Evolutionary conservation across 2,797 vertebrate genomes (phyloP).

Genomic region (Allobates femoralis): DNA sequence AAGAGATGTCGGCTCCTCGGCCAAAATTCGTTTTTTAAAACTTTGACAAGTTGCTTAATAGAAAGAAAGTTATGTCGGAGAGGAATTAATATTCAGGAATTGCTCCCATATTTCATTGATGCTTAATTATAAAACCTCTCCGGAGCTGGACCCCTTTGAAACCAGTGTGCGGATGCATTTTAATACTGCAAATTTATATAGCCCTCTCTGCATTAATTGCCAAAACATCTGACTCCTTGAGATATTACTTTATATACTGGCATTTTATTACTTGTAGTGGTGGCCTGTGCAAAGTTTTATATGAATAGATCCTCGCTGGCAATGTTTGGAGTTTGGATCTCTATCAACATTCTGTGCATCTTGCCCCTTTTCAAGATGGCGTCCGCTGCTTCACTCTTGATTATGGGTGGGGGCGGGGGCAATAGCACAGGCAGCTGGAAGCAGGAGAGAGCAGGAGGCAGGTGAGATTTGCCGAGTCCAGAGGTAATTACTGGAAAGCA

Average conservation of each 20-base stretch:
- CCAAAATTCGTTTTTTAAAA: slow-evolving; percentile 48
- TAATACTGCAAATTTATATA: slow-evolving; percentile 42
- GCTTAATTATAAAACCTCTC: slow-evolving; percentile 38
- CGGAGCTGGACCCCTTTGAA: slow-evolving; percentile 3
- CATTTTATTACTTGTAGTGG: neutral
- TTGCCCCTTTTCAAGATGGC: too few species aligned
- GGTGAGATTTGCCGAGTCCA: too few species aligned
- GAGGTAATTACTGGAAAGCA: too few species aligned
- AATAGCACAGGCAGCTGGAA: too few species aligned
- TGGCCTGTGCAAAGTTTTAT: neutral
- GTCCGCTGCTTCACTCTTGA: too few species aligned
- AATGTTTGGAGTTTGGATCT: too few species aligned
- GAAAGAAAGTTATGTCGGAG: slow-evolving; percentile 48
- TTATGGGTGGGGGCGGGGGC: too few species aligned
- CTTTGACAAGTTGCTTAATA: slow-evolving; percentile 61
- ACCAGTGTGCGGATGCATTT: neutral
- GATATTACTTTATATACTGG: neutral
- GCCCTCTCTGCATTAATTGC: neutral
- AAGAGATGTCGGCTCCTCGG: slow-evolving; percentile 39
- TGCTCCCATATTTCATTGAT: slow-evolving; percentile 35
- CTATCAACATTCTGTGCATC: too few species aligned
- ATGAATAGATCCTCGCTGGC: neutral
- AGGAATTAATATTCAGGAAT: slow-evolving; percentile 33
- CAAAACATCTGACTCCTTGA: slow-evolving; percentile 7
- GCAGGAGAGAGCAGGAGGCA: too few species aligned